Percentiles rank a stretch among this genome's conserved stretches.
These are phyloP conservation scores for Papilio gigon DNA, from an alignment of 2,888 invertebrate species.

Conservation along the genomic window DNA sequence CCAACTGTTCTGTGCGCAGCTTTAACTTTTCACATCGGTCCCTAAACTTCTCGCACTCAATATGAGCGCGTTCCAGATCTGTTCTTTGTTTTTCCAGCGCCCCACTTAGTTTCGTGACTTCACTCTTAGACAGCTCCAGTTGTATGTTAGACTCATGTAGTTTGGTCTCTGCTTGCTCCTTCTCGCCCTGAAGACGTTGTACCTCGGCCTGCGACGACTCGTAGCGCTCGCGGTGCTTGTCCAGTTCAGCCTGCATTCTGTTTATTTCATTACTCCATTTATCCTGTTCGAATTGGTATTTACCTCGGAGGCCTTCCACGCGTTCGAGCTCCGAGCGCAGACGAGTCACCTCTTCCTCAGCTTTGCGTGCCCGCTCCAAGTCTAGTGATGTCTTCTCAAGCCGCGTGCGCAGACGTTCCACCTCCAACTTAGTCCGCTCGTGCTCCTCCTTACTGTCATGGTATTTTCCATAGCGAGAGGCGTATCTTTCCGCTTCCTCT, in stretches of 20 bases:
- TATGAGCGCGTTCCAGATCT: constrained; percentile 91
- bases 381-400: constrained; percentile 91
- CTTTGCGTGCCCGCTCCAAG: constrained; percentile 88
- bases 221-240: constrained; percentile 89
- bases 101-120: constrained; percentile 87
- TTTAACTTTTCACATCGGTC: constrained; percentile 94
- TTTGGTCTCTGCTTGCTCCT: constrained; percentile 86
- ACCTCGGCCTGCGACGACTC: constrained; percentile 89
- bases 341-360: constrained; percentile 85
- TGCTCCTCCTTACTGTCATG: constrained; percentile 90
- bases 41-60: constrained; percentile 93
- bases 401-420: constrained; percentile 90
- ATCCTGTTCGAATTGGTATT: constrained; percentile 83
- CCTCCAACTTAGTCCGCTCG: constrained; percentile 89
- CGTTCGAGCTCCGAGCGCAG: constrained; percentile 87
- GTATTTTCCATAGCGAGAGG: constrained; percentile 88
- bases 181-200: constrained; percentile 84
- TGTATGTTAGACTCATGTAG: constrained; percentile 91
- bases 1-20: constrained; percentile 85
- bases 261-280: constrained; percentile 84
- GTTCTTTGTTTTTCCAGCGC: constrained; percentile 90
- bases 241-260: constrained; percentile 88
- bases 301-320: constrained; percentile 86
- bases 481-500: constrained; percentile 89
- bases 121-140: constrained; percentile 89